Evolutionary conservation across 2,888 invertebrate genomes (phyloP), one percentile per base, ranked within the genome.

Genomic region (Alcis repandata): DNA sequence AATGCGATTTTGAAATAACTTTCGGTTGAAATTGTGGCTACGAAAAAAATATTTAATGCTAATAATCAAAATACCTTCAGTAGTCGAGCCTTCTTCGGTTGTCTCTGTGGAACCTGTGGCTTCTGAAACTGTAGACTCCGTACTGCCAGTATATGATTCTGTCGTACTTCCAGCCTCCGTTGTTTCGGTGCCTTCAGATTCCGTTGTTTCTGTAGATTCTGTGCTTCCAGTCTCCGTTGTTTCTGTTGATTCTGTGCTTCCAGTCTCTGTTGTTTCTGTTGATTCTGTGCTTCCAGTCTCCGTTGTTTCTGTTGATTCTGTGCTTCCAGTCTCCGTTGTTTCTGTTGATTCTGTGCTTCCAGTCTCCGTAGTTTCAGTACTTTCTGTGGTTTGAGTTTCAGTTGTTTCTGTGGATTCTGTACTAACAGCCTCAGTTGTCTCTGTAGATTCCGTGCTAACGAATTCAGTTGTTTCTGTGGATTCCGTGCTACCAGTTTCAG

Each of bases 361-460:
- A 51, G 59, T 48, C 38, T 49, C 71, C 17, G 63, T 69, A 0
- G 61, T 61, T 17, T 59, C 67, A 10, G 68, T 33, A 15, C 13
- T 15, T 19, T 54, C 65, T 1, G 58, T 59, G 7, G 4, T 41
- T 13, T 32, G 53, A 17, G 33, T 40, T 20, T 54, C 68, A 20
- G 67, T 62, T 9, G 62, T 46, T 52, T 64, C 68, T 13, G 60
- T 69, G 1, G 68, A 57, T 20, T 71, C 72, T 10, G 75, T 72
- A 4, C 60, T 60, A 15, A 60, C 71, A 32, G 67, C 59, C 51
- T 61, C 62, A 45, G 69, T 72, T 11, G 68, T 66, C 15, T 63
- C 57, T 4, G 73, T 64, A 8, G 65, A 69, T 19, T 68, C 52
- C 11, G 49, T 52, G 51, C 45, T 48, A 1, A 49, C 62, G 27